These are phyloP conservation scores for Caenorhabditis remanei DNA, from an alignment of 1,140 invertebrate genomes.

Conservation along the genomic window DNA sequence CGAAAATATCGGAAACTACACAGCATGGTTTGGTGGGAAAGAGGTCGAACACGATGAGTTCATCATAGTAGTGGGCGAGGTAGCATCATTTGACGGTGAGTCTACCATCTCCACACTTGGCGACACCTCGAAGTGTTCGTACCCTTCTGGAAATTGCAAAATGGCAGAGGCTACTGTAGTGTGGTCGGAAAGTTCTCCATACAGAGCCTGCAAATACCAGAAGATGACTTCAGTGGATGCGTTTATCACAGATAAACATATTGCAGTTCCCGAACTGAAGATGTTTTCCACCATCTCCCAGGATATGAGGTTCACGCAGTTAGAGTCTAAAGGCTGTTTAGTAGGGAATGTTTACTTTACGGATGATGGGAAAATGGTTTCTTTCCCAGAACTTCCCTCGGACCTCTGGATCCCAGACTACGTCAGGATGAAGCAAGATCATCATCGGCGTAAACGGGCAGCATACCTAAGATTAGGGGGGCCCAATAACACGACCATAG, in stretches of 20 bases:
- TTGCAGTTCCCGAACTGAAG: background rate
- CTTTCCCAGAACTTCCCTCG: background rate
- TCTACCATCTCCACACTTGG: background rate
- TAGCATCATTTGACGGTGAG: background rate
- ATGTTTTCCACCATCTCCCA: background rate
- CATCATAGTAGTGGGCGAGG: background rate
- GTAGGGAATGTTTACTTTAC: background rate
- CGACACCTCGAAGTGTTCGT: background rate
- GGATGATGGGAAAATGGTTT: background rate
- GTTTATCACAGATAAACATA: background rate
- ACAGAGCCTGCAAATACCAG: background rate
- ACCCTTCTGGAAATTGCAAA: background rate
- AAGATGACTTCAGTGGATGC: background rate
- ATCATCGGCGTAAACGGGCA: background rate
- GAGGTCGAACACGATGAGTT: background rate
- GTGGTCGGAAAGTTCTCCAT: background rate
- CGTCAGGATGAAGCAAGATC: background rate
- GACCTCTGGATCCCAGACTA: background rate
- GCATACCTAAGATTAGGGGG: too few species aligned
- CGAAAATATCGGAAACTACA: background rate
- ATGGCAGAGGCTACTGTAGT: background rate
- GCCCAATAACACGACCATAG: too few species aligned
- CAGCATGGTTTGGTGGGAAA: background rate
- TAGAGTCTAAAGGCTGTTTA: background rate
- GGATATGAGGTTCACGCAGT: background rate